phyloP scores from a whole-genome alignment of 2,888 invertebrate species.

The Nomada ruficornis region DNA sequence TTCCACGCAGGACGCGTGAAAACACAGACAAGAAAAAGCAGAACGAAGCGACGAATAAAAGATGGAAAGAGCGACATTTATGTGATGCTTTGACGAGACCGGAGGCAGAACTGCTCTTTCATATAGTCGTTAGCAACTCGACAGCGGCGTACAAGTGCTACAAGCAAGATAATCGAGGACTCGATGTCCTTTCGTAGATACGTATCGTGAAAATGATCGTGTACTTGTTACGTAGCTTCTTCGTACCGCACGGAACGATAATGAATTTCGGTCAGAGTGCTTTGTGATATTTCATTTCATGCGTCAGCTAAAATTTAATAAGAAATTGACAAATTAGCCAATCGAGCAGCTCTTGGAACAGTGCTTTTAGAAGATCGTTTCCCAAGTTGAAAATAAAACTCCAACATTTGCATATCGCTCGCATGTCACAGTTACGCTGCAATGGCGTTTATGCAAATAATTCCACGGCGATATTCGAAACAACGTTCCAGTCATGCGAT shows the following conservation, averaged over 20 bases:
- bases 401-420: slow-evolving; percentile 18
- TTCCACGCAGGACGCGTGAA: neutral
- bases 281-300: neutral
- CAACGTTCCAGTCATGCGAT: slow-evolving; percentile 69
- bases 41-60: neutral
- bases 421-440: slow-evolving; percentile 48
- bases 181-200: slow-evolving; percentile 38
- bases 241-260: slow-evolving; percentile 6
- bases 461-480: slow-evolving; percentile 57
- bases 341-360: neutral
- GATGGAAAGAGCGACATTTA: slow-evolving; percentile 3
- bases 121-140: neutral
- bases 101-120: slow-evolving; percentile 8
- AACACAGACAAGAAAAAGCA: neutral
- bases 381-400: slow-evolving; percentile 4
- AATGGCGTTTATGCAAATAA: slow-evolving; percentile 73
- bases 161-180: slow-evolving; percentile 48
- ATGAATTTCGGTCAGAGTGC: slow-evolving; percentile 9
- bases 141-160: neutral
- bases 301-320: neutral
- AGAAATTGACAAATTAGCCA: too few relatives aligned
- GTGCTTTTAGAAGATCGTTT: neutral
- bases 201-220: slow-evolving; percentile 26
- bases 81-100: neutral
- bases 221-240: neutral